phyloP scores from a whole-genome alignment of 2,888 invertebrate genomes.

The Oscheius onirici region DNA sequence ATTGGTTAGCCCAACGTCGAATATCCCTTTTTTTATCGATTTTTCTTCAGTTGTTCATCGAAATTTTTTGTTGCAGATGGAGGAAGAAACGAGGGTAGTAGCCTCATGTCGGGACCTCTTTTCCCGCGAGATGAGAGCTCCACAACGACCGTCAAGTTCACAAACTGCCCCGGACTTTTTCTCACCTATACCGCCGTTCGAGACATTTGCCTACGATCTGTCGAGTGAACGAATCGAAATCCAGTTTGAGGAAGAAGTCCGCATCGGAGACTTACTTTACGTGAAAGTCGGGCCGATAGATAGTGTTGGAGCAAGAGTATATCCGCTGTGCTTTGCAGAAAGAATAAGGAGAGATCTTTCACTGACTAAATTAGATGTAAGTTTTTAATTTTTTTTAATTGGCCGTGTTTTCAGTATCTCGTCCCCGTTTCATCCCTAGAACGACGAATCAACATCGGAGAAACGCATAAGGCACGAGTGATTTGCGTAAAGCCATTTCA shows the following conservation, averaged over 20 bases:
- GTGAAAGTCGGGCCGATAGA: constrained; percentile 23
- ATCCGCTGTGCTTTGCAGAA: constrained; percentile 26
- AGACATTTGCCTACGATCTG: constrained; percentile 11
- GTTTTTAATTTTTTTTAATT: constrained; percentile 6
- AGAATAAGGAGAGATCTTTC: constrained; percentile 30
- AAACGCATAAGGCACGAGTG: not conserved
- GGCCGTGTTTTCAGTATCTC: not conserved
- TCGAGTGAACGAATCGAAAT: not conserved
- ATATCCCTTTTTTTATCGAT: not conserved
- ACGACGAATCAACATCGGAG: constrained; percentile 7
- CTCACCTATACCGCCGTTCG: constrained; percentile 15
- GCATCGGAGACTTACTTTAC: constrained; percentile 13
- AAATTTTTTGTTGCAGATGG: constrained; percentile 9
- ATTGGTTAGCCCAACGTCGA: not conserved
- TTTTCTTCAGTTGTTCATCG: not conserved
- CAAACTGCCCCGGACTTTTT: not conserved
- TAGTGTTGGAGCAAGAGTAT: constrained; percentile 20
- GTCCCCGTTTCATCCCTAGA: constrained; percentile 23
- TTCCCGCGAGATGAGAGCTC: not conserved
- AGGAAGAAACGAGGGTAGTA: not conserved
- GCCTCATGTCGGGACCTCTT: not conserved
- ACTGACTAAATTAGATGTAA: constrained; percentile 23
- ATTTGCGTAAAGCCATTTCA: not conserved
- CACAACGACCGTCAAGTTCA: not conserved
- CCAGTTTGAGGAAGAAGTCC: constrained; percentile 18